Evolutionary conservation across 2,797 vertebrate species (phyloP).

Genomic region (Eremophila alpestris): DNA sequence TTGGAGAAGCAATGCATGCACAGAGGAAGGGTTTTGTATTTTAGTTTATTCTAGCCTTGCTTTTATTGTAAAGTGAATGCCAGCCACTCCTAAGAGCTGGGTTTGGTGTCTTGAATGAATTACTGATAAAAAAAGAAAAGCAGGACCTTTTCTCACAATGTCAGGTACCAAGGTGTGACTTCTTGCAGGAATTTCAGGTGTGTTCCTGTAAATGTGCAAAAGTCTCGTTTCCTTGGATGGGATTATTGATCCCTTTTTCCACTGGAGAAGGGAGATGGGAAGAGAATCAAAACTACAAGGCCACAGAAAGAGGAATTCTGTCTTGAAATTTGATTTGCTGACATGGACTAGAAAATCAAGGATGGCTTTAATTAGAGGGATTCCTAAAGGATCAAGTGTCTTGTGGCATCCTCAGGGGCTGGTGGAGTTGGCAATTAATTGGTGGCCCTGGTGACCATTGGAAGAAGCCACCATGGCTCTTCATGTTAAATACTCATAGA

Average conservation of each 20-base stretch:
- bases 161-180: conserved; percentile 24
- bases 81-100: conserved; percentile 34
- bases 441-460: not conserved
- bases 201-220: not conserved
- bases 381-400: not conserved
- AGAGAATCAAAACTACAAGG: conserved; percentile 18
- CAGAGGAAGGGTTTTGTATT: conserved; percentile 30
- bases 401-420: not conserved
- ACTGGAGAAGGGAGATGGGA: not conserved
- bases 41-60: not conserved
- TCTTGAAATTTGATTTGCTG: not conserved
- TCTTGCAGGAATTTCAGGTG: conserved; percentile 26
- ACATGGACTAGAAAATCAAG: not conserved
- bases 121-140: conserved; percentile 31
- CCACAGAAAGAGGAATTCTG: not conserved
- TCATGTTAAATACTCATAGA: not conserved
- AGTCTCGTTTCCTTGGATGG: conserved; percentile 36
- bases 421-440: not conserved
- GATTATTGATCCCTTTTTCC: conserved; percentile 18
- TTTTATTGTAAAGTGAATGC: conserved; percentile 40
- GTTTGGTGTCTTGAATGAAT: conserved; percentile 52
- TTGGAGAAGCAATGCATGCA: conserved; percentile 38
- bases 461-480: not conserved
- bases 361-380: not conserved
- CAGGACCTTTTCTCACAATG: conserved; percentile 14